phyloP scores from a whole-genome alignment of 2,797 vertebrate species.

The Cottoperca gobio region DNA sequence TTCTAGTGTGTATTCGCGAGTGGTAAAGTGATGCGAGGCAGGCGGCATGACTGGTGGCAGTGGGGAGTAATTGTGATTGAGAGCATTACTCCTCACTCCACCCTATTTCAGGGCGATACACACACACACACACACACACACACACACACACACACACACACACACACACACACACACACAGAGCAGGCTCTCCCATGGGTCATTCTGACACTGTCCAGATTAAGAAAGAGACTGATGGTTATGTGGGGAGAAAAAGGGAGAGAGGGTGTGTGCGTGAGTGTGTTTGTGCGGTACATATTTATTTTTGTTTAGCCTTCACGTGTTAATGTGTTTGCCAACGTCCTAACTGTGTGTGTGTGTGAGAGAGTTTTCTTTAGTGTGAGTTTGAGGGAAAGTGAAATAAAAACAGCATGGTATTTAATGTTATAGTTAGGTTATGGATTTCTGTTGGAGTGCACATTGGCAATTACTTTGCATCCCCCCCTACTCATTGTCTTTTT shows the following conservation, averaged over 20 bases:
- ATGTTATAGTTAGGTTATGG: not conserved
- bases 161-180: slow-evolving; percentile 50
- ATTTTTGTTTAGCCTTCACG: slow-evolving; percentile 69
- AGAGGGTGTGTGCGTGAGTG: slow-evolving; percentile 24
- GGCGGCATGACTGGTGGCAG: slow-evolving; percentile 78
- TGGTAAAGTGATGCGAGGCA: slow-evolving; percentile 69
- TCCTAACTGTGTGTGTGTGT: slow-evolving; percentile 18
- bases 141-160: slow-evolving; percentile 39
- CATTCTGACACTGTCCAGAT: slow-evolving; percentile 87
- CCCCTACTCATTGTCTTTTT: not conserved
- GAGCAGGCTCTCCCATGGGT: slow-evolving; percentile 75
- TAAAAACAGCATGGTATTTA: not conserved
- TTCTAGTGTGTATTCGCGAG: slow-evolving; percentile 12
- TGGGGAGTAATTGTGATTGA: slow-evolving; percentile 86
- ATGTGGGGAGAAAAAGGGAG: slow-evolving; percentile 55
- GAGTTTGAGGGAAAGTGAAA: not conserved
- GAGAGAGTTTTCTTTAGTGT: slow-evolving; percentile 6
- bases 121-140: slow-evolving; percentile 41
- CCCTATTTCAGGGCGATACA: slow-evolving; percentile 66
- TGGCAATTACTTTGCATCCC: not conserved
- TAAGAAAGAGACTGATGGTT: slow-evolving; percentile 81
- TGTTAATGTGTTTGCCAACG: slow-evolving; percentile 74
- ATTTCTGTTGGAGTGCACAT: not conserved
- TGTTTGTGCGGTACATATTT: slow-evolving; percentile 65
- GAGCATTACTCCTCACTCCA: slow-evolving; percentile 78